Percentiles rank a stretch among this genome's conserved stretches.
Evolutionary conservation across 1,140 invertebrate species (phyloP).

Genomic region (Leptinotarsa lineolata): DNA sequence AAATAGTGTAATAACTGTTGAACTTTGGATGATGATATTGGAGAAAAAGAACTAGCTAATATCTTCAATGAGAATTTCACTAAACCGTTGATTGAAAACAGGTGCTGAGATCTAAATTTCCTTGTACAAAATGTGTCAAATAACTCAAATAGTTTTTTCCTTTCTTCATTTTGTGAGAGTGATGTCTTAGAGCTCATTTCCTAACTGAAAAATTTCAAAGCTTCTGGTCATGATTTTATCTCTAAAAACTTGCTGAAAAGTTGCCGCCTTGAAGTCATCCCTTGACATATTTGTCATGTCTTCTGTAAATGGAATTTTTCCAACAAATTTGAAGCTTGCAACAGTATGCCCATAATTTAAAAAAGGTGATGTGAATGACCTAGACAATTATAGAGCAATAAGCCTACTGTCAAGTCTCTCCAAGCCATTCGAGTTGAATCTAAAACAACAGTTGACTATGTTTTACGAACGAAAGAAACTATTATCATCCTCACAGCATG

Average conservation of each 20-base stretch:
- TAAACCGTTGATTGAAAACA: conserved; percentile 10
- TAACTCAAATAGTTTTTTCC: conserved; percentile 16
- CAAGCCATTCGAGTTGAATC: too few relatives aligned
- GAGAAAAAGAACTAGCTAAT: not conserved
- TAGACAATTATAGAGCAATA: too few relatives aligned
- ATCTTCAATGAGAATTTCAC: too few relatives aligned
- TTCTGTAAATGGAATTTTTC: too few relatives aligned
- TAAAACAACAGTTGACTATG: too few relatives aligned
- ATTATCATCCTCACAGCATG: conserved; percentile 8
- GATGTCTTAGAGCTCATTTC: conserved; percentile 14
- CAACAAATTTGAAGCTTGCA: too few relatives aligned
- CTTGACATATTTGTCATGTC: too few relatives aligned
- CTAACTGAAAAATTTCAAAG: conserved; percentile 5
- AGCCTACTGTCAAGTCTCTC: too few relatives aligned
- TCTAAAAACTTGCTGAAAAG: conserved; percentile 10
- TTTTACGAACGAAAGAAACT: too few relatives aligned
- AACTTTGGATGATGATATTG: not conserved
- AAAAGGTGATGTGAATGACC: too few relatives aligned
- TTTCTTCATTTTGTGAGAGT: conserved; percentile 9
- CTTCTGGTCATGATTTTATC: conserved; percentile 1
- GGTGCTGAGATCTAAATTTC: conserved; percentile 2
- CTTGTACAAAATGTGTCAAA: conserved; percentile 10
- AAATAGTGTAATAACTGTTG: not conserved
- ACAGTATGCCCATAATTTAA: too few relatives aligned
- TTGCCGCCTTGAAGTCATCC: not conserved